phyloP scores from a whole-genome alignment of 64 coral and sea anemone genomes.

The Stichodactyla mertensii region DNA sequence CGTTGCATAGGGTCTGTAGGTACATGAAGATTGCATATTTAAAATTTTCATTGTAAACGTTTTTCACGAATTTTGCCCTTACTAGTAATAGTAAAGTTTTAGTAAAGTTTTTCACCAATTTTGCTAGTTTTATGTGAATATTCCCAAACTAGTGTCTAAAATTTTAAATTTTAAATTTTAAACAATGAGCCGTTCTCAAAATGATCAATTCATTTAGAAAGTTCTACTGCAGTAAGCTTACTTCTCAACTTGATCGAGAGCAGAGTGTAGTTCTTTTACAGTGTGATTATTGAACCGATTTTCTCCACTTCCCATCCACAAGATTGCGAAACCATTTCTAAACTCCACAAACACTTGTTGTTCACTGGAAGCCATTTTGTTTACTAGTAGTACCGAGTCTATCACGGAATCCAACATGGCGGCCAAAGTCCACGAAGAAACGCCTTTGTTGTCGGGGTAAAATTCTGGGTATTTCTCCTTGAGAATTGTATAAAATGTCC shows the following conservation, averaged over 20 bases:
- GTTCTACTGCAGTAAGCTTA: neutral
- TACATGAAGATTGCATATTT: too few species aligned
- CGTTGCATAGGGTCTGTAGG: too few species aligned
- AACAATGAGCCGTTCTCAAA: too few species aligned
- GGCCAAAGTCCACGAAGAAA: neutral
- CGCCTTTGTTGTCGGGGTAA: neutral
- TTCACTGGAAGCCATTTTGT: neutral
- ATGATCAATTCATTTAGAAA: too few species aligned
- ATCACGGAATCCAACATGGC: slow-evolving; percentile 13
- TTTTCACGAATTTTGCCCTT: too few species aligned
- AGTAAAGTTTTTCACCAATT: too few species aligned
- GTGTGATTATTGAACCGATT: slow-evolving; percentile 53
- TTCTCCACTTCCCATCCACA: slow-evolving; percentile 60
- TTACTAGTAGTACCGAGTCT: neutral
- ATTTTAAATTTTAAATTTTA: too few species aligned
- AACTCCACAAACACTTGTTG: slow-evolving; percentile 23
- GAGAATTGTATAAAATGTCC: neutral
- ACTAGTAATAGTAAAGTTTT: too few species aligned
- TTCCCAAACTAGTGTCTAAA: too few species aligned
- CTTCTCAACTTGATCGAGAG: slow-evolving; percentile 70
- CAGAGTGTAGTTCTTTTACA: slow-evolving; percentile 44
- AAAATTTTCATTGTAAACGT: too few species aligned
- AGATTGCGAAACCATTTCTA: slow-evolving; percentile 57
- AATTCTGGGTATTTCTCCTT: neutral
- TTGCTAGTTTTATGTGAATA: too few species aligned